These are phyloP conservation scores for Tenrec ecaudatus DNA, from an alignment of 2,113 vertebrate species.

Conservation along the genomic window DNA sequence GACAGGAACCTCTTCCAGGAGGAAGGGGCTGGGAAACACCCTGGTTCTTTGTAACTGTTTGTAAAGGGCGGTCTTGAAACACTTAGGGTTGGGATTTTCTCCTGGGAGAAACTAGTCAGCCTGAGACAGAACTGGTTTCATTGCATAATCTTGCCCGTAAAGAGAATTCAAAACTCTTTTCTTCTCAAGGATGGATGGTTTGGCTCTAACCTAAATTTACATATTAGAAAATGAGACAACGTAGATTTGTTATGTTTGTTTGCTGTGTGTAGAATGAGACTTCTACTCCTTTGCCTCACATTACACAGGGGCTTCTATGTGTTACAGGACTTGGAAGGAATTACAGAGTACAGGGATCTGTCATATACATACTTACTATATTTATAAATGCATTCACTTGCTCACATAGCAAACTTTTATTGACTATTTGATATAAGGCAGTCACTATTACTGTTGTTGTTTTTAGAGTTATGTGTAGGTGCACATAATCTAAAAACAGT, in stretches of 20 bases:
- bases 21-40: neutral
- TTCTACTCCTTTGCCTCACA: neutral
- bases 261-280: neutral
- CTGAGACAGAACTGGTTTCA: constrained; percentile 25
- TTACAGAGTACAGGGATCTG: neutral
- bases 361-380: neutral
- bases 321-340: neutral
- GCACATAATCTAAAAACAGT: neutral
- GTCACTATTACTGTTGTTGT: neutral
- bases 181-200: neutral
- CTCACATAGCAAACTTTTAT: neutral
- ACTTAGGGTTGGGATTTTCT: neutral
- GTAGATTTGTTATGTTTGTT: neutral
- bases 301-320: neutral
- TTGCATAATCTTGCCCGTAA: neutral
- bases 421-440: neutral
- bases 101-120: neutral
- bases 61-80: constrained; percentile 16
- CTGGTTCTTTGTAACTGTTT: constrained; percentile 31
- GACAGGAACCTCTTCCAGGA: constrained; percentile 62
- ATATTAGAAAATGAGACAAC: neutral
- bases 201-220: neutral
- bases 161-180: neutral
- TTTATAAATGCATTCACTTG: neutral
- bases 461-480: neutral